Evolutionary conservation across 2,797 vertebrate species (phyloP), one percentile per base, ranked within the genome.

Genomic region (Clarias pachynema): DNA sequence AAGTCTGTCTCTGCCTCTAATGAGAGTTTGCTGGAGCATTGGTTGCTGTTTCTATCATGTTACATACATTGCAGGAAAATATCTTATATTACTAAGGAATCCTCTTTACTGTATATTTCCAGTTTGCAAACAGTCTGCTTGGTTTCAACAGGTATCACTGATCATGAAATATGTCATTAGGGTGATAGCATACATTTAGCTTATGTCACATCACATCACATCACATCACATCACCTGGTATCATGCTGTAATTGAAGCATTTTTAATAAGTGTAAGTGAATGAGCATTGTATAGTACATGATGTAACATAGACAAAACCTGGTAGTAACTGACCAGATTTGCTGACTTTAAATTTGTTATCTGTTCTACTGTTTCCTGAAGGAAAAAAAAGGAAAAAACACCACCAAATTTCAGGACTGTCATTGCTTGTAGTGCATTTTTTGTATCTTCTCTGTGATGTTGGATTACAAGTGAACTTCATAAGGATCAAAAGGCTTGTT

Each of bases 381-480:
- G 37, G 1, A 78, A 60, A 5, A 60, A 60, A 37, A 37, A 37
- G 0, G 5, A 37, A 37, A 37, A 37, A 37, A 37, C 4, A 37
- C 31, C 56, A 78, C 9, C 56, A 60, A 14, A 57, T 60, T 31
- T 60, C 75, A 37, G 75, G 75, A 31, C 31, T 34, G 31, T 79
- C 22, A 79, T 24, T 79, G 34, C 75, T 62, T n/a, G 8, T 60
- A 62, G 4, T n/a, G 57, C 20, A 20, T 60, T 60, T 34, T 79
- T 78, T 37, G 29, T 60, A 78, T 56, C 75, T 86, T 37, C 44
- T 81, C 34, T 56, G 59, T 84, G 70, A 84, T 82, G 37, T 62
- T 65, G 57, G 44, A 78, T 77, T 86, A 86, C 83, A 84, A 75
- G 49, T 57, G 63, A 80, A 86, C 80, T 86, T 87, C 87, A 84